Evolutionary conservation across 2,113 vertebrate species (phyloP).

Genomic region (Potamarius usumacintae): DNA sequence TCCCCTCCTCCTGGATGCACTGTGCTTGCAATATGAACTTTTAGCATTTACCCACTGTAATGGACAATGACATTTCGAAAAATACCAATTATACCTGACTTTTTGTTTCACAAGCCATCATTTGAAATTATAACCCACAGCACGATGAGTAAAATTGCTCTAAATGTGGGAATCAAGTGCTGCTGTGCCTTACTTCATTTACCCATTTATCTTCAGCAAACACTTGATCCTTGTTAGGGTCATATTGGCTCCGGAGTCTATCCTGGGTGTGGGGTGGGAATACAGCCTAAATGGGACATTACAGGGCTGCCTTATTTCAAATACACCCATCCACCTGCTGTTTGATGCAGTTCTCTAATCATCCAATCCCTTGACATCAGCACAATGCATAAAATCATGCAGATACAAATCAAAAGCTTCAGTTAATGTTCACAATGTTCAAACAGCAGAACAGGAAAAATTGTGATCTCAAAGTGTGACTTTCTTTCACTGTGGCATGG

Average conservation of each 20-base stretch:
- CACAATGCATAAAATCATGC: too few species aligned
- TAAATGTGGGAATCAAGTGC: neutral
- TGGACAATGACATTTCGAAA: neutral
- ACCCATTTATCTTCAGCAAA: neutral
- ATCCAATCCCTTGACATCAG: too few species aligned
- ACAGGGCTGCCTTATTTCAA: neutral
- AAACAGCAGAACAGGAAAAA: too few species aligned
- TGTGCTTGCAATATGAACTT: neutral
- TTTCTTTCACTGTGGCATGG: too few species aligned
- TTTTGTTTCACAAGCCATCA: neutral
- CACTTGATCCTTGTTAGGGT: slow-evolving; percentile 1
- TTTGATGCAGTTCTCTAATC: too few species aligned
- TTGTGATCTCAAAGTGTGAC: too few species aligned
- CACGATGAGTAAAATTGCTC: neutral
- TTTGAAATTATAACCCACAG: neutral
- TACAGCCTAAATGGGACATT: neutral
- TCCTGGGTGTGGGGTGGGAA: neutral
- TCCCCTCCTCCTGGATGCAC: neutral
- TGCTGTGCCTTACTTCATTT: neutral
- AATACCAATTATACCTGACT: neutral
- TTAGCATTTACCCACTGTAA: neutral
- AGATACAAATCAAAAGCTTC: too few species aligned
- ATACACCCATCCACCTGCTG: too few species aligned
- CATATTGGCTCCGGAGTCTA: neutral
- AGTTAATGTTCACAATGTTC: too few species aligned